Base-by-base conservation (phyloP, 2,113 vertebrate species). In the Picathartes gymnocephalus region DNA sequence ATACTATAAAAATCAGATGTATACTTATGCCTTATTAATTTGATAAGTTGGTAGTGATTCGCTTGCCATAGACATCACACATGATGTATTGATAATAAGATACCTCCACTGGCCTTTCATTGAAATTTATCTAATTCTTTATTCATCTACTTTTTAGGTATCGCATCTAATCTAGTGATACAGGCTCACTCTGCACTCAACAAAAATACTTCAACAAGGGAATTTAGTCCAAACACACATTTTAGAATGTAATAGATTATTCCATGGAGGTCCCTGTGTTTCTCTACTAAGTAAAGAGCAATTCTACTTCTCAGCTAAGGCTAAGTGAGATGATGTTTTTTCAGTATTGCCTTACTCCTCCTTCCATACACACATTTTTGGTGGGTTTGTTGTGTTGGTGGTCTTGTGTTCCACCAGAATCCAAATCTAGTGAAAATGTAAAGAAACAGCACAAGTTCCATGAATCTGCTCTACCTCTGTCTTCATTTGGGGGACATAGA, bases 51-150 rank as follows among this genome's bases (percentile, higher is more conserved):
- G 8, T 58, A 35, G 66, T 54, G 6, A 15, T 66, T 77, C 1
- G 0, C 11, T 81, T 93, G 21, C 39, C 4, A 3, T 7, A 39
- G 23, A 25, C 15, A 7, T 15, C 5, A 37, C 3, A 3, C 2
- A 1, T 11, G 7, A 33, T 18, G 6, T 30, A 15, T 28, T 88
- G 45, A 21, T n/a, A 45, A 31, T n/a, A 28, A 11, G 2, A 48
- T 54, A 56, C 35, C 6, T 76, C 9, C 19, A 14, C 5, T 24
- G 7, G 16, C 11, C 21, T 39, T 31, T 44, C 27, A 19, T 10
- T 71, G 28, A 48, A 23, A 71, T 73, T 28, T 37, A 30, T 66
- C 27, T 57, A 5, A 10, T 8, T 76, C 28, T 64, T 81, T 40
- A 45, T 78, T 81, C 3, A 37, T 48, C 22, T 53, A 11, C 15